phyloP scores from a whole-genome alignment of 1,140 invertebrate species.

The Rhopalosiphum padi region DNA sequence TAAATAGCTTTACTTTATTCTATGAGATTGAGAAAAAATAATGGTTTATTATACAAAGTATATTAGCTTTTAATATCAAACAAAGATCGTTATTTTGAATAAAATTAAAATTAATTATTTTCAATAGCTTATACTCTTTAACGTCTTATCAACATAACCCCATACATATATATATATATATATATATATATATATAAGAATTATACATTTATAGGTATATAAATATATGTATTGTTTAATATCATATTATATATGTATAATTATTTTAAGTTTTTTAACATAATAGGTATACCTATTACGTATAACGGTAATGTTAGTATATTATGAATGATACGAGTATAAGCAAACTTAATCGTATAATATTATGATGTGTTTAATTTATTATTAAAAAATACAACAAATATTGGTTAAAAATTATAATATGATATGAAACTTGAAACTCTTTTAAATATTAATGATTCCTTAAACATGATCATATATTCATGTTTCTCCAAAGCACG shows the following conservation, averaged over 20 bases:
- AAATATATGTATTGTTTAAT: neutral
- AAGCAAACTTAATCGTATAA: no score
- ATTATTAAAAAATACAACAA: neutral
- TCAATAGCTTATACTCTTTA: neutral
- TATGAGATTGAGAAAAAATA: neutral
- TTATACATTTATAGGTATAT: neutral
- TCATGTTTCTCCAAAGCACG: neutral
- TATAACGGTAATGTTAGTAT: no score
- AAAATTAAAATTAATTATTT: neutral
- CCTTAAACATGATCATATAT: neutral
- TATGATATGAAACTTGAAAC: neutral
- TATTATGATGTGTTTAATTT: neutral
- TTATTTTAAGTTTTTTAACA: no score
- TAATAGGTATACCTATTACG: no score
- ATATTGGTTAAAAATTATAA: neutral
- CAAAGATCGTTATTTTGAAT: neutral
- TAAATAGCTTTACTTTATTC: neutral
- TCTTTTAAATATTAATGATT: neutral
- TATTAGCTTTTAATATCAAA: neutral
- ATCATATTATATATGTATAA: neutral
- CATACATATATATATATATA: no score
- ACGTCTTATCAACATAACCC: neutral
- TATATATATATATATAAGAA: no score
- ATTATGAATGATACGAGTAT: no score
- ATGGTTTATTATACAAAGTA: neutral